Evolutionary conservation across 1,140 invertebrate genomes (phyloP).

Genomic region (Trichogramma pretiosum): DNA sequence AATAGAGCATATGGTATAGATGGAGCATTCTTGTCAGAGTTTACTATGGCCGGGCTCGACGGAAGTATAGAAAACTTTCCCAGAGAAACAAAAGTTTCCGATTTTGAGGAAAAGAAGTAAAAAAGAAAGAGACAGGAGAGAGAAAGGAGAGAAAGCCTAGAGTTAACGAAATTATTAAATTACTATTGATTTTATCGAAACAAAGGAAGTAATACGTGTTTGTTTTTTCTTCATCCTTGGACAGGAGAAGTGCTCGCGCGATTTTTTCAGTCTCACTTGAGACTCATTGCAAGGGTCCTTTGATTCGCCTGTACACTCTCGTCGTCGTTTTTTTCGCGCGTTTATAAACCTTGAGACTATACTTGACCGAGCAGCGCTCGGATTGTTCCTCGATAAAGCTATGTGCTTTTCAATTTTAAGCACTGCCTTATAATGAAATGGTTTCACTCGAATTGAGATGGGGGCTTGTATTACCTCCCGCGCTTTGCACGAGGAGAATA

Average conservation of each 20-base stretch:
- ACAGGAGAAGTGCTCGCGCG: too few relatives aligned
- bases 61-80: background rate
- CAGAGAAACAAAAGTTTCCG: constrained; percentile 3
- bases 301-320: background rate
- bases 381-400: too few relatives aligned
- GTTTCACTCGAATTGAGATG: too few relatives aligned
- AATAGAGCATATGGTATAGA: too few relatives aligned
- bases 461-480: too few relatives aligned
- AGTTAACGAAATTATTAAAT: constrained; percentile 14
- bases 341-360: too few relatives aligned
- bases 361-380: background rate
- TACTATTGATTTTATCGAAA: constrained; percentile 12
- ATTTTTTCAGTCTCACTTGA: background rate
- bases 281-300: background rate
- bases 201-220: constrained; percentile 6
- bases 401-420: too few relatives aligned
- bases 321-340: background rate
- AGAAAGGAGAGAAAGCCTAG: background rate
- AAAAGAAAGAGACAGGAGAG: too few relatives aligned
- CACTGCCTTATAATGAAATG: too few relatives aligned
- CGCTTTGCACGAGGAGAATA: too few relatives aligned
- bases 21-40: too few relatives aligned
- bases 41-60: background rate
- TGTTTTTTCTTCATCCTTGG: constrained; percentile 1
- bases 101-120: background rate